These are phyloP conservation scores for Laodelphax striatellus DNA, from an alignment of 1,140 invertebrate genomes.

Conservation along the genomic window DNA sequence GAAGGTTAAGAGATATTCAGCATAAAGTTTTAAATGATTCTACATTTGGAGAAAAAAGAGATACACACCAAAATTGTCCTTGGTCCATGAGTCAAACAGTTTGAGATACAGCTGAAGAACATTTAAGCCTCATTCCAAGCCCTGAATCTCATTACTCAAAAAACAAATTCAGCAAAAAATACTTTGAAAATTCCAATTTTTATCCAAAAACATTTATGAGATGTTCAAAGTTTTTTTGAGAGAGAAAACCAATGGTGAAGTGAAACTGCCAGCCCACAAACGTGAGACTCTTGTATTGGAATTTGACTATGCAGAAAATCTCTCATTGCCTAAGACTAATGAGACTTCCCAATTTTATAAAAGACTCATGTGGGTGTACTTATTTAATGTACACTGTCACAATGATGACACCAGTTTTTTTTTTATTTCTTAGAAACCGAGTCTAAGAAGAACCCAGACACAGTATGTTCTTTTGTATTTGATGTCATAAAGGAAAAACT, in stretches of 20 bases:
- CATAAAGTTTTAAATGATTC: background rate
- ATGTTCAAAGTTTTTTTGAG: background rate
- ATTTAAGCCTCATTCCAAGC: background rate
- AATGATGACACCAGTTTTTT: constrained; percentile 7
- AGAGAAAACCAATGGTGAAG: background rate
- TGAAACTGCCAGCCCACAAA: background rate
- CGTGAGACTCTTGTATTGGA: constrained; percentile 9
- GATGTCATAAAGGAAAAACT: background rate
- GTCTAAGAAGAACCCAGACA: constrained; percentile 8
- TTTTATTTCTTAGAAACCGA: constrained; percentile 9
- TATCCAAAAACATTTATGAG: background rate
- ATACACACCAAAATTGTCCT: background rate
- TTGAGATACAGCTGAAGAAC: background rate
- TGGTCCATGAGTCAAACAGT: background rate
- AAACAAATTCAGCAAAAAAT: background rate
- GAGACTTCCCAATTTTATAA: constrained; percentile 17
- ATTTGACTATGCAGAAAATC: constrained; percentile 16
- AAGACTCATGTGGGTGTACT: constrained; percentile 13
- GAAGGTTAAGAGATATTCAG: background rate
- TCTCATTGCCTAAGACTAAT: constrained; percentile 9
- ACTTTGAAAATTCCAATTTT: background rate
- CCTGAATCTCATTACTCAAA: background rate
- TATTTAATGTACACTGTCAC: constrained; percentile 13
- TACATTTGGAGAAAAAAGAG: background rate
- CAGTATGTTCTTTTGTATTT: constrained; percentile 6